Base-by-base conservation (phyloP, 2,888 invertebrate genomes). In the Philopedon plagiatum region DNA sequence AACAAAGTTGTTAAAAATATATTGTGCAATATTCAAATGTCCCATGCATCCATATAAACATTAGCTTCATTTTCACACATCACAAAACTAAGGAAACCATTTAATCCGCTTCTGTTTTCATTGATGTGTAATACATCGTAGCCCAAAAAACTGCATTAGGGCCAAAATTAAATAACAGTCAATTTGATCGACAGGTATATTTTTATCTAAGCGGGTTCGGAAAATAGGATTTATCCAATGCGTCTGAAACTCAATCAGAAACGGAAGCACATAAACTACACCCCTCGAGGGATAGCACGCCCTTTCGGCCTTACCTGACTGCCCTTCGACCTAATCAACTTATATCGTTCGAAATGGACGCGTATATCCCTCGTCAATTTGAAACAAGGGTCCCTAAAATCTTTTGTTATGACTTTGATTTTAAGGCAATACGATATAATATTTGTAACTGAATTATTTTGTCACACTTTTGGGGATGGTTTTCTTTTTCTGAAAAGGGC, bases 161-260 rank as follows among this genome's bases (percentile, higher is more conserved):
- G n/a, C n/a, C 37, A 37, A 37, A 37, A 46, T 46, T 19, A n/a
- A 46, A 46, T 46, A 46, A 46, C 21, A 46, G 46, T 21, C 46
- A 46, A 46, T 21, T 46, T 21, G 46, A 46, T 46, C 13, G 51
- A 54, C 51, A 54, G 51, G 51, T 54, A 54, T 46, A 46, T 29
- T 54, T 41, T 54, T 29, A 54, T 54, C 29, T 29, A 61, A 29
- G n/a, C 18, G 15, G 19, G 37, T 21, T 39, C 21, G 19, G 37
- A 46, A 49, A 69, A 69, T 63, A 63, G 62, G 61, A 69, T 62
- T 69, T 69, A 56, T 56, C 41, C 69, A 51, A 62, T 61, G 61
- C 63, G 69, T 69, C 62, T 54, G 29, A 62, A 58, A 62, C 63
- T 56, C 63, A 69, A 63, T 69, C 63, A 69, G 69, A 62, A 56